Evolutionary conservation across 2,113 vertebrate genomes (phyloP), one percentile per base, ranked within the genome.

Genomic region (Electrona antarctica): DNA sequence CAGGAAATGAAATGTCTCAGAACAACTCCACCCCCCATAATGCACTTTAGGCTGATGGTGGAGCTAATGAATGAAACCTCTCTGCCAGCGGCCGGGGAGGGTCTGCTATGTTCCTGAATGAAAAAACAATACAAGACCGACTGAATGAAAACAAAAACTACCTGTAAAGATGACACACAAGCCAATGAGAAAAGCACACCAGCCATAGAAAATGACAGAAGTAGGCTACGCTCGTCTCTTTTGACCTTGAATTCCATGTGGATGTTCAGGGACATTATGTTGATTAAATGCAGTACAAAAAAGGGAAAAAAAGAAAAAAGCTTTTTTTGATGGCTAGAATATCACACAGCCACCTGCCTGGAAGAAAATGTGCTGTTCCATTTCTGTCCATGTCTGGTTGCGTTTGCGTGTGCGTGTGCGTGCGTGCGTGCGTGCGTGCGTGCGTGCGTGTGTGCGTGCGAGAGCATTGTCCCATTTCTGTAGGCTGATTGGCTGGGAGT

Each of bases 401-500:
- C 48, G 61, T 63, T 45, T 14, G 61, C 21, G 61, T 12, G 29
- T 4, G 29, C 4, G 29, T 4, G 29, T 33, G 29, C 29, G 29
- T 33, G 29, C 29, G 29, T 33, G 29, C 29, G 29, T 33, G 29
- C 29, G 29, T 33, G 29, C 33, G 33, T 41, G 33, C 33, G 1
- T 41, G 33, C 33, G 33, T 41, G 33, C 33, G 33, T 2, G 29
- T 33, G 29, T 4, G 29, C 4, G 33, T 41, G 3, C 33, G 33
- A 41, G 33, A 41, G 33, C 63, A 8, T 14, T 80, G 79, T 67
- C 70, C 75, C 77, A 83, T 82, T 88, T 79, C 75, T 67, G 66
- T 61, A 66, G 49, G 71, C 76, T 84, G 85, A 85, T 83, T 89
- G 88, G 75, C 74, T 81, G 81, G 67, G 88, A 90, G 80, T 89